Base-by-base conservation (phyloP, 2,797 vertebrate genomes). In the Melanotaenia trifasciata region DNA sequence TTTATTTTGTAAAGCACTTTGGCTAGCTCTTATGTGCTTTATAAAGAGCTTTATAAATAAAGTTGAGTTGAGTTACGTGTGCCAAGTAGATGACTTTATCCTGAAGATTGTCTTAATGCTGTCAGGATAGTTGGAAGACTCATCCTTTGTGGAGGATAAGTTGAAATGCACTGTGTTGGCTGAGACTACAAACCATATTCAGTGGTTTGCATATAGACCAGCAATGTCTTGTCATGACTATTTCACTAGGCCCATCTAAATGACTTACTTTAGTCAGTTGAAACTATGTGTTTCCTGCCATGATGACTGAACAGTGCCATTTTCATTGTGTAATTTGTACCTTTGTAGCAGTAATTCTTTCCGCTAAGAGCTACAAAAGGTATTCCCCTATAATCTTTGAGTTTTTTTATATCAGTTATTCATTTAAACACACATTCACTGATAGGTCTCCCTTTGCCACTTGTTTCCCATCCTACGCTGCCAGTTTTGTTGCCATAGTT, bases 71-170 rank as follows among this genome's bases (percentile, higher is more conserved):
- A 40, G 12, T 40, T 40, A 3, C 12, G 14, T 32, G 22, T 67
- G 26, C 4, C 38, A 35, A 38, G 61, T 59, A 56, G 50, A 80
- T 63, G 54, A 68, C 28, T 67, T 66, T 50, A 43, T 38, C 67
- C 18, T 74, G 76, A 56, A 70, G 64, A 56, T 64, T 67, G 26
- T n/a, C 63, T 72, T 14, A 72, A 66, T 70, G 13, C 43, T 35
- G 6, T 64, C 59, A 54, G 58, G 51, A 79, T 68, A 32, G 70
- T 22, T 60, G 30, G 18, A 60, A 43, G 59, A 8, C 33, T 1
- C 4, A 33, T 54, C 40, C 35, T 66, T 11, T 28, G 22, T 70
- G 50, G 58, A 26, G 24, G 67, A 12, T 64, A 45, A 63, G 68
- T 3, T 3, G 9, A 38, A 3, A 3, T 54, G 22, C 26, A 61